Evolutionary conservation across 2,888 invertebrate genomes (phyloP).

Genomic region (Xestia rhomboidea): DNA sequence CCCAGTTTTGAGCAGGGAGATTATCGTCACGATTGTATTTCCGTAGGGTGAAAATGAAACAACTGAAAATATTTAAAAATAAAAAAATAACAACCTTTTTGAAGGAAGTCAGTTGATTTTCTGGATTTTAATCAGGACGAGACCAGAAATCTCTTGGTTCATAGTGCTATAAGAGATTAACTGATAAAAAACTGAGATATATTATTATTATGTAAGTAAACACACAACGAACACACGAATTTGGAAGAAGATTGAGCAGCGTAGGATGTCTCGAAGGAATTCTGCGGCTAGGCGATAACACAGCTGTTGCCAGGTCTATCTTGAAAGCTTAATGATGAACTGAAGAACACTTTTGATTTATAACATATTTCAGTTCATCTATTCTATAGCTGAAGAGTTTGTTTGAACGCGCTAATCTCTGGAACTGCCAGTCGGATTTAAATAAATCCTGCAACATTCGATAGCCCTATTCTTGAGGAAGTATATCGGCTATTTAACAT

Average conservation of each 20-base stretch:
- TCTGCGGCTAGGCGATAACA: neutral
- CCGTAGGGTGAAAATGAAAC: constrained; percentile 19
- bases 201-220: constrained; percentile 5
- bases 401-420: neutral
- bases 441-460: neutral
- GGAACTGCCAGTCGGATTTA: too few species aligned
- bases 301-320: neutral
- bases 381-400: neutral
- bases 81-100: neutral
- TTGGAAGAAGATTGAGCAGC: constrained; percentile 11
- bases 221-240: constrained; percentile 20
- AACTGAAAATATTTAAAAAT: neutral
- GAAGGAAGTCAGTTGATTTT: neutral
- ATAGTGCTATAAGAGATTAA: constrained; percentile 19
- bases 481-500: neutral
- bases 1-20: constrained; percentile 13
- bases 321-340: constrained; percentile 3
- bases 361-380: neutral
- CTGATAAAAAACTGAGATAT: neutral
- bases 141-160: constrained; percentile 3
- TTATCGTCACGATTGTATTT: constrained; percentile 38
- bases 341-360: neutral
- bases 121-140: neutral
- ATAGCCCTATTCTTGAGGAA: neutral
- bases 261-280: constrained; percentile 17